phyloP scores from a whole-genome alignment of 2,113 vertebrate genomes.

The Halichoerus grypus region DNA sequence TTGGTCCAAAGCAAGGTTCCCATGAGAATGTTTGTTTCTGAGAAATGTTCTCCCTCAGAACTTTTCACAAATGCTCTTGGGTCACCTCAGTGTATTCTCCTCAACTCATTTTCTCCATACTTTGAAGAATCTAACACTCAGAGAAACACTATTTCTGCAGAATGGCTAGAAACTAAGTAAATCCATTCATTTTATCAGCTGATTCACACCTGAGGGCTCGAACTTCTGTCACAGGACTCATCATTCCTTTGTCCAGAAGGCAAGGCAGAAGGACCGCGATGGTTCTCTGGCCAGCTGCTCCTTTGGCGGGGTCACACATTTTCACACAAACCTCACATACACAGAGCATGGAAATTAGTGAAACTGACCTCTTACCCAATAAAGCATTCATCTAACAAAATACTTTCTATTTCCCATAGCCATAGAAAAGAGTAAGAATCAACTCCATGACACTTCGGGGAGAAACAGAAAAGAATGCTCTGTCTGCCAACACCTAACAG shows the following conservation, averaged over 20 bases:
- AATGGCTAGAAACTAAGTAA: constrained; percentile 20
- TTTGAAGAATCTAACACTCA: constrained; percentile 42
- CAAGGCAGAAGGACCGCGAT: constrained; percentile 95
- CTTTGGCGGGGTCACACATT: constrained; percentile 96
- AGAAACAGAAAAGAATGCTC: neutral
- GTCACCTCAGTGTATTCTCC: neutral
- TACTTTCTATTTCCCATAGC: neutral
- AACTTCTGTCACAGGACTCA: constrained; percentile 96
- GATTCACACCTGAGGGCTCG: constrained; percentile 94
- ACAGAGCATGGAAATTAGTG: constrained; percentile 64
- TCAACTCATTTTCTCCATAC: neutral
- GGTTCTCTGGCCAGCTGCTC: constrained; percentile 93
- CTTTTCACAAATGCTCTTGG: neutral
- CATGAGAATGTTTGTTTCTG: neutral
- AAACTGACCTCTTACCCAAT: neutral
- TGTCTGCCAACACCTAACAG: neutral
- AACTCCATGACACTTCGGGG: neutral
- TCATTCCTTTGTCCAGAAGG: constrained; percentile 97
- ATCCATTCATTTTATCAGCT: neutral
- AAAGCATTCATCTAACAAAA: constrained; percentile 52
- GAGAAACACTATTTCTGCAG: neutral
- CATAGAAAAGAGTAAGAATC: neutral
- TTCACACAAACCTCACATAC: constrained; percentile 94
- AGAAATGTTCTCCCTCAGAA: neutral
- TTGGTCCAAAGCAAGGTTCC: neutral